Conservation (phyloP, 2,113 vertebrate species). For the Gasterosteus nipponicus region DNA sequence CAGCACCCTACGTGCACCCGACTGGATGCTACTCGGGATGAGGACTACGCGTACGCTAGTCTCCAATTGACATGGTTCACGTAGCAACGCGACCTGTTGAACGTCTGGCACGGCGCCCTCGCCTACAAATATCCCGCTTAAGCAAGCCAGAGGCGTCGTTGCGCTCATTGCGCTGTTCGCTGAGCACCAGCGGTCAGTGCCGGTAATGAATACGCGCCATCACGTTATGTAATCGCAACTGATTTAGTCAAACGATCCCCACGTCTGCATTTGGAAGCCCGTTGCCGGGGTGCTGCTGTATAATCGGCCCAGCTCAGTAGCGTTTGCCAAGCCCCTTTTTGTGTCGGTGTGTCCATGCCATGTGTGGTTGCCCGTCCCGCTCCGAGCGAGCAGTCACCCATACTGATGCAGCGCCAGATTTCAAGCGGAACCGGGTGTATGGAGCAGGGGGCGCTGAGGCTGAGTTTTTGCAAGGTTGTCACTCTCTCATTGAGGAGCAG, state of each 20-base stretch:
- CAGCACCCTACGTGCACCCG: background rate
- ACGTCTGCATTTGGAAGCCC: background rate
- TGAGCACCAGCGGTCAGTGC: conserved; percentile 18
- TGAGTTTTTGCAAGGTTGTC: conserved; percentile 50
- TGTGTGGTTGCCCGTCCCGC: conserved; percentile 30
- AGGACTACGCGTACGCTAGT: background rate
- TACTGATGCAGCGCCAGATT: conserved; percentile 46
- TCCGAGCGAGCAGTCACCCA: conserved; percentile 31
- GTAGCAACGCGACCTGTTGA: background rate
- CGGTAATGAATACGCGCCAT: conserved; percentile 27
- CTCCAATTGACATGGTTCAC: background rate
- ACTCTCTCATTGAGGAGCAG: conserved; percentile 61
- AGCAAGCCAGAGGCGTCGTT: background rate
- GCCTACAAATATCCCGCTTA: background rate
- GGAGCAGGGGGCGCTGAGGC: conserved; percentile 34
- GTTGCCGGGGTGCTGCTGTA: conserved; percentile 33
- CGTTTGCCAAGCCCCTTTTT: background rate
- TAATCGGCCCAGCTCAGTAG: conserved; percentile 48
- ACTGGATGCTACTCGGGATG: background rate
- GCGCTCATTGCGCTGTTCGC: background rate
- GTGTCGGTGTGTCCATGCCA: conserved; percentile 14
- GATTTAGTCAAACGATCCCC: conserved; percentile 31
- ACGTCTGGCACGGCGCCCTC: background rate
- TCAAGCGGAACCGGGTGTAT: conserved; percentile 34
- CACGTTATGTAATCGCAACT: conserved; percentile 24